Evolutionary conservation across 2,888 invertebrate species (phyloP), one percentile per base, ranked within the genome.

Genomic region (Nowickia ferox): DNA sequence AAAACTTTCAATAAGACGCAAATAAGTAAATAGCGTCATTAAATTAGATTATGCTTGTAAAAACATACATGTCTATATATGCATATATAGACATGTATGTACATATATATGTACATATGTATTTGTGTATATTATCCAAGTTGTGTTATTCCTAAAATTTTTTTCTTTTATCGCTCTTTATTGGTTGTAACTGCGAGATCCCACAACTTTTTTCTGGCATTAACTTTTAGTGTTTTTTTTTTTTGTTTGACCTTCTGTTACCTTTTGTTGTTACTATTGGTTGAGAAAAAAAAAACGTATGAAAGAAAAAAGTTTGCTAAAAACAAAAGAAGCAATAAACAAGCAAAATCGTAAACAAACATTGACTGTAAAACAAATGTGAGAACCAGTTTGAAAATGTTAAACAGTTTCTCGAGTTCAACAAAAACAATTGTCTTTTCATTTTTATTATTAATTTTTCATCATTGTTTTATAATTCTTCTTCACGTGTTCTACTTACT

Each of bases 241-340:
- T 75, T 69, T 66, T 63, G 9, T 65, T 68, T 85, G 81, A 85
- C 85, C 85, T 85, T 81, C 85, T 78, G 77, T 75, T 78, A 85
- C 81, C 85, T 77, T 82, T 77, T 71, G 1, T 46, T 61, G 38
- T 55, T 63, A 55, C 13, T 53, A 61, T 61, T 71, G 71, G 22
- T 53, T 17, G 51, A 51, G 30, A 59, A n/a, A 51, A 59, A 75
- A 11, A 19, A 53, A 30, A 51, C n/a, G 0, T 30, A 1, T 6
- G 30, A 0, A 66, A 59, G 9, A 17, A 65, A 65, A n/a, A 13
- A 72, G 44, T 55, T n/a, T 44, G 15, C 10, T 53, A 19, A 46
- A 42, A 53, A 48, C 66, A 51, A 42, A n/a, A 38, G 15, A 48
- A 65, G 38, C 61, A 17, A 10, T 15, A 53, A 57, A 22, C 9